phyloP scores from a whole-genome alignment of 2,797 vertebrate species.

The Sciaenops ocellatus region DNA sequence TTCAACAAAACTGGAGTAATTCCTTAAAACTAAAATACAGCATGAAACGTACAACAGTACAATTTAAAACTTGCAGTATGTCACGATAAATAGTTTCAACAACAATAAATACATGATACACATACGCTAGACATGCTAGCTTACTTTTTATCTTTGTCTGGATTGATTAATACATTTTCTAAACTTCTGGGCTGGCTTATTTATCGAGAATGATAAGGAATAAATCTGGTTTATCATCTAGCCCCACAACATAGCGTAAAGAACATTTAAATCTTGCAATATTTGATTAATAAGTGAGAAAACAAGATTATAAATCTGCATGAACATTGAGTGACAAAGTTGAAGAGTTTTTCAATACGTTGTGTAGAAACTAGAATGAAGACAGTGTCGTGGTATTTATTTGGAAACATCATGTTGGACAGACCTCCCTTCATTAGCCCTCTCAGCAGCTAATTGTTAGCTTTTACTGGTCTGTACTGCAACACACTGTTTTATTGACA shows the following conservation, averaged over 20 bases:
- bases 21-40: no score
- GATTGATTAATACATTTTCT: background rate
- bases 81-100: background rate
- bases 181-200: background rate
- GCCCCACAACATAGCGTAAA: background rate
- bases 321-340: background rate
- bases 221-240: no score
- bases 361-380: no score
- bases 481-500: no score
- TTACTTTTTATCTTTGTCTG: background rate
- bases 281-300: background rate
- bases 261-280: background rate
- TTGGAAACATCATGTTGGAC: no score
- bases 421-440: no score
- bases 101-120: background rate
- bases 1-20: no score
- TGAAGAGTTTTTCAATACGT: background rate
- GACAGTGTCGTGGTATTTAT: background rate
- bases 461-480: no score
- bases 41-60: no score
- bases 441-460: no score
- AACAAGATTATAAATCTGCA: background rate
- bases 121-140: background rate
- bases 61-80: no score
- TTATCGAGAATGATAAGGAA: no score